These are phyloP conservation scores for Heloderma charlesbogerti DNA, from an alignment of 2,113 vertebrate genomes.

Conservation along the genomic window DNA sequence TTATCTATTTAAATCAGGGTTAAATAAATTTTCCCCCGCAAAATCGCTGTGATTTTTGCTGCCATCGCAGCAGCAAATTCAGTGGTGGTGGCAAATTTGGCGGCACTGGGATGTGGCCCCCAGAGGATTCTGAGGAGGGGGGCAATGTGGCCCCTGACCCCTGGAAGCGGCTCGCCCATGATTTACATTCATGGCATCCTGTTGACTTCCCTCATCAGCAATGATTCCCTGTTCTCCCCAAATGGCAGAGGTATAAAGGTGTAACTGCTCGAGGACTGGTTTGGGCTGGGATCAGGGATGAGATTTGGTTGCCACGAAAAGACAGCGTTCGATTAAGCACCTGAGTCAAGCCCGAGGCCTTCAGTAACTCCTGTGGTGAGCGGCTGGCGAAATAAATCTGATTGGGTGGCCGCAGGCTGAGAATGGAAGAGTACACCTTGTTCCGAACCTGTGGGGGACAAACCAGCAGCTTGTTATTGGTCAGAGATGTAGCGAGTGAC, in stretches of 20 bases:
- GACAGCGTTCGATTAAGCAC: slow-evolving; percentile 55
- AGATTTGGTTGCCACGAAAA: not conserved
- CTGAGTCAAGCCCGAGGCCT: slow-evolving; percentile 95
- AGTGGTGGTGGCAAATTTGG: too few species aligned
- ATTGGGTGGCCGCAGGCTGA: slow-evolving; percentile 86
- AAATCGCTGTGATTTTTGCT: too few species aligned
- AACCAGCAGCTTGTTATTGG: rapidly evolving
- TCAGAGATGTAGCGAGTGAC: rapidly evolving
- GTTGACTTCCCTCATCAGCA: too few species aligned
- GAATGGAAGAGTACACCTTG: slow-evolving; percentile 93
- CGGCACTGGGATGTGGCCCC: too few species aligned
- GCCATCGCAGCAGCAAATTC: too few species aligned
- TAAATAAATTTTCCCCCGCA: too few species aligned
- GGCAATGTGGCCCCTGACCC: too few species aligned
- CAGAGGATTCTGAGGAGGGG: too few species aligned
- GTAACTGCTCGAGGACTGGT: not conserved
- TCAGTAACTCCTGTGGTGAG: slow-evolving; percentile 95
- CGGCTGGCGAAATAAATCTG: slow-evolving; percentile 92
- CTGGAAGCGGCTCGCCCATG: too few species aligned
- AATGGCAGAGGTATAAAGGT: not conserved
- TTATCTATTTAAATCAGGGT: too few species aligned
- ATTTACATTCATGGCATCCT: too few species aligned
- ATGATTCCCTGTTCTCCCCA: not conserved
- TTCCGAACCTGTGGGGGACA: slow-evolving; percentile 84
- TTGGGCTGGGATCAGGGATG: not conserved